Evolutionary conservation across 2,113 vertebrate genomes (phyloP).

Genomic region (Lepus timidus): DNA sequence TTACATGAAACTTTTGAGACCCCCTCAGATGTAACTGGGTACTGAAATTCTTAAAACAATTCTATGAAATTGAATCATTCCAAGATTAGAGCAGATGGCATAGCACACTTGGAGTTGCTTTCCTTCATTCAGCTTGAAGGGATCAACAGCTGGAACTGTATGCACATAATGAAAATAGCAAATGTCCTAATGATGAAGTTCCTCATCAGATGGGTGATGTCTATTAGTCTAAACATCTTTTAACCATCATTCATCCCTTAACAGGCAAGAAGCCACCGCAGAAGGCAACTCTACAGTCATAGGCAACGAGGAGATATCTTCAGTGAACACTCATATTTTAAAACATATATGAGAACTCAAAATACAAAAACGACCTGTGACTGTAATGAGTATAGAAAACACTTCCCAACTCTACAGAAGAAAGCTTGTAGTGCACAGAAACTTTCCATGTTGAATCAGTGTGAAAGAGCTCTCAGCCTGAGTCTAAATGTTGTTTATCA

Average conservation of each 20-base stretch:
- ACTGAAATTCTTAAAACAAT: too few species aligned
- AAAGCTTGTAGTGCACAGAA: background rate
- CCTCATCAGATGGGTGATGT: too few species aligned
- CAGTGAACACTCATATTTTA: background rate
- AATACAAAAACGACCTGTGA: background rate
- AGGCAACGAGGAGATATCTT: background rate
- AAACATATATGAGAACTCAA: background rate
- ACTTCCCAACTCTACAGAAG: background rate
- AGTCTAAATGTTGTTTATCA: background rate
- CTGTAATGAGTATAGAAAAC: background rate
- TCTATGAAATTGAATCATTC: too few species aligned
- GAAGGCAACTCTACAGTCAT: background rate
- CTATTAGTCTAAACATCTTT: too few species aligned
- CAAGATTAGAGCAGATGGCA: too few species aligned
- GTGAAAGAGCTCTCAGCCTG: background rate
- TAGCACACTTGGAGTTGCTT: too few species aligned
- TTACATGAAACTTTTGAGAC: too few species aligned
- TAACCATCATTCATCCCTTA: background rate
- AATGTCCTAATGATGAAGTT: too few species aligned
- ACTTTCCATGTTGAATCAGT: background rate
- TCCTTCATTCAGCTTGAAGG: too few species aligned
- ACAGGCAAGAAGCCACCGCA: background rate
- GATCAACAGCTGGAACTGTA: too few species aligned
- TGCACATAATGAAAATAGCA: too few species aligned
- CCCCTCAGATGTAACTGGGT: too few species aligned